Base-by-base conservation (phyloP, 2,888 invertebrate species). In the Melitaea athalia region DNA sequence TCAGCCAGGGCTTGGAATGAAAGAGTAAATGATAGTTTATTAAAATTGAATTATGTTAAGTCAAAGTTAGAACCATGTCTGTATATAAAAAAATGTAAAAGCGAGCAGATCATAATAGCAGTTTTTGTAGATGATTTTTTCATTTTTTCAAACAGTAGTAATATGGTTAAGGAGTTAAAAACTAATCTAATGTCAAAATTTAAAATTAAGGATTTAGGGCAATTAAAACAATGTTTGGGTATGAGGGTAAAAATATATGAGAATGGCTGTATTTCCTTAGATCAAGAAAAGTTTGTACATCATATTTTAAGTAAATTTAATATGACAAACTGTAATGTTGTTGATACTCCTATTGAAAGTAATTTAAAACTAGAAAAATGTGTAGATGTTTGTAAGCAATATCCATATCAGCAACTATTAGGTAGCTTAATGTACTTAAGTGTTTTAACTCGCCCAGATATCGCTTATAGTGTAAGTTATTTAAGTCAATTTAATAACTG, bases 401-500 rank as follows among this genome's bases (percentile, higher is more conserved):
- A 31, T n/a, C 60, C 60, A 2, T 61, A 61, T 14, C 60, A 61
- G 47, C 49, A 64, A 63, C 42, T 67, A 38, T 15, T 63, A 24
- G 67, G 67, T 5, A 50, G 52, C 10, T 17, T 67, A 38, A 66
- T 66, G 69, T 63, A 66, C 17, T 43, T 70, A 14, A 55, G 38
- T 12, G 59, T 66, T 6, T 38, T 61, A 12, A 60, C 59, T 8
- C 59, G 63, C 15, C 66, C 60, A 55, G 63, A 57, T 45, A 67
- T 63, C 42, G 11, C 63, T 43, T 59, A 31, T n/a, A 43, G 2
- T 50, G 67, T 72, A 0, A 65, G 67, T 67, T 75, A 52, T 24
- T 47, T 73, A 1, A 74, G 72, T 24, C 71, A 74, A 42, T 75
- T 59, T 49, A 75, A 75, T 69, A 73, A 71, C 49, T 68, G 69